Base-by-base conservation (phyloP, 2,888 invertebrate species). In the Automeris io region DNA sequence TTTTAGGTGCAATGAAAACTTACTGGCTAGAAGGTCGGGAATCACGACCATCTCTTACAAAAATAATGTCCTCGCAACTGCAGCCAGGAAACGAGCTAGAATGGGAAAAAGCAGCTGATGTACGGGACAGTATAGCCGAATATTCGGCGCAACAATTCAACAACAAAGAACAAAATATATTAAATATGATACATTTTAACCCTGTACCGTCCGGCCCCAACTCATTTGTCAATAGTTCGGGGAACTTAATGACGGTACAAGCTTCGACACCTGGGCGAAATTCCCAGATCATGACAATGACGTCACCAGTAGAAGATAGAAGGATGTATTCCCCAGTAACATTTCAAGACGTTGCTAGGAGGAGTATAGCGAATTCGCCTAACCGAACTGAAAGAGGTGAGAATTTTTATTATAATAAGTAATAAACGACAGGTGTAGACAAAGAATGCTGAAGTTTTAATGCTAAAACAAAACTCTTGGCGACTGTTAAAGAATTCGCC, bases 281-380 rank as follows among this genome's bases (percentile, higher is more conserved):
- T 40, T 44, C 54, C 8, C 61, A 57, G 40, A 49, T 49, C 2
- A 67, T 79, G 24, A 63, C 60, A 1, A 70, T 76, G 55, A 80
- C 67, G 46, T 82, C 85, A 45, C 85, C 82, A 0, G 69, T 68
- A n/a, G 92, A 93, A 53, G 91, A 92, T 41, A 87, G 91, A 54
- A 87, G 92, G 36, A 91, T 92, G 48, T 95, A 95, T 69, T 94
- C 95, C 0, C 95, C 95, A 0, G 93, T 95, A 11, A 95, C 94
- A 0, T 94, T 95, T 58, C 92, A 94, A 61, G 95, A 95, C 64
- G 93, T 95, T 0, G 94, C 93, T 0, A 77, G 92, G n/a, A 80
- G 93, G 38, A 94, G 94, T 57, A 91, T 92, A 42, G 93, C 91
- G 0, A 93, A 91, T 66, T 94, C 93, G 0, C 94, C 94, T 0